Evolutionary conservation across 53 echinoderm and acorn worm genomes (phyloP), one percentile per base, ranked within the genome.

Genomic region (Apostichopus leukothele): DNA sequence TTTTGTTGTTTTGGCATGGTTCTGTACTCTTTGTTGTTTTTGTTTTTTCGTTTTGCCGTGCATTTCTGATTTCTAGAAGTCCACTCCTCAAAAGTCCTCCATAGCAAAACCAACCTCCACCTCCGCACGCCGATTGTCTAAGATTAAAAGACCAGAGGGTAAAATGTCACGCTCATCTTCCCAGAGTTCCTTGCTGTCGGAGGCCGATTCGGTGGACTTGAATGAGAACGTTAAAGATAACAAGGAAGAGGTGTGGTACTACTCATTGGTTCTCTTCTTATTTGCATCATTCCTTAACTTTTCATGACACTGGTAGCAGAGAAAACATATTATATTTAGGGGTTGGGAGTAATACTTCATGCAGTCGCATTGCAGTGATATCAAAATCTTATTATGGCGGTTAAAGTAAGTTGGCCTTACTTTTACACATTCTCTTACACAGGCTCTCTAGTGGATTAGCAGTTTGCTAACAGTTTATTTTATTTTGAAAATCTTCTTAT

Each of bases 131-230:
- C 52, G 75, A 71, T 66, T 61, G 26, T 66, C 60, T 26, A 71
- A 86, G 22, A 18, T 75, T 75, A 74, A 74, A 87, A 75, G 75
- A 22, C 53, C 88, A 4, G 88, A 87, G 20, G 88, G 88, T 74
- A 87, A 75, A 87, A 19, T 87, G 20, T 87, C 88, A 21, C 88
- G 88, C 52, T 87, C 88, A 75, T 87, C 88, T 75, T 87, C 88
- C 88, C 88, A 87, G 88, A 87, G 75, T 87, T 87, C 88, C 74
- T 53, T 87, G 59, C 75, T 87, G 88, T 87, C 88, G 53, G 88
- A 87, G 5, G 88, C 88, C 11, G 88, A 87, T 75, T 87, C 88
- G n/a, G 88, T 87, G 88, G 75, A 74, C 75, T 75, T 87, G 75
- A 87, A 75, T 54, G 88, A 87, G 75, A 85, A 85, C 50, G 50